Percentiles rank a stretch among this genome's conserved stretches.
Conservation (phyloP, 2,888 invertebrate species). For the Rotaria sp. region DNA sequence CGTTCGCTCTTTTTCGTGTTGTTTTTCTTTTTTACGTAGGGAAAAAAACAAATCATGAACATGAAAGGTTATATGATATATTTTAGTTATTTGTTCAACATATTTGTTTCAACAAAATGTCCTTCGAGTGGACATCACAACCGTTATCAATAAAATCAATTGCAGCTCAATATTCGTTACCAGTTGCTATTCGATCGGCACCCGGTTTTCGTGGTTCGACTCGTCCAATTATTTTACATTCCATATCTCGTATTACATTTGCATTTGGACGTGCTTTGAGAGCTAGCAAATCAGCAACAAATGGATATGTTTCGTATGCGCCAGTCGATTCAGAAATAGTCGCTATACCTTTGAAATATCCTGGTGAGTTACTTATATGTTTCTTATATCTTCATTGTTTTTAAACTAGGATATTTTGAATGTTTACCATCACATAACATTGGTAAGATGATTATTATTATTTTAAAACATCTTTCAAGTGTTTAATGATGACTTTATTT, state of each 20-base stretch:
- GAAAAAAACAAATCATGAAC: not conserved
- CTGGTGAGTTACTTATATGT: not conserved
- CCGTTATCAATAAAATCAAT: not conserved
- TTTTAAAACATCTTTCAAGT: not conserved
- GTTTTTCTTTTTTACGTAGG: not conserved
- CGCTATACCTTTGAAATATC: not conserved
- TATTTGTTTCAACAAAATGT: not conserved
- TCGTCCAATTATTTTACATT: not conserved
- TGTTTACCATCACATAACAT: not conserved
- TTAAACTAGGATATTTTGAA: conserved; percentile 12
- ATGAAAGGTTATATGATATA: not conserved
- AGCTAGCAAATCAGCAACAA: not conserved
- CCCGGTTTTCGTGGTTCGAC: not conserved
- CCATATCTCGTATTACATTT: not conserved
- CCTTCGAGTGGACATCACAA: not conserved
- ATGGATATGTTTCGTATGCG: not conserved
- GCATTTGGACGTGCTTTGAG: not conserved
- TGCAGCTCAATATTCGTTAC: not conserved
- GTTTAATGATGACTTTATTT: not conserved
- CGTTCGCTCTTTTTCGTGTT: not conserved
- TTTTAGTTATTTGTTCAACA: not conserved
- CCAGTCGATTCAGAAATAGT: not conserved
- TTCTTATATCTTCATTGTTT: not conserved
- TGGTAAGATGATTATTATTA: not conserved
- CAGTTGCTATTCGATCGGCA: not conserved